Conservation (phyloP, 2,113 vertebrate genomes). For the Cepphus grylle region DNA sequence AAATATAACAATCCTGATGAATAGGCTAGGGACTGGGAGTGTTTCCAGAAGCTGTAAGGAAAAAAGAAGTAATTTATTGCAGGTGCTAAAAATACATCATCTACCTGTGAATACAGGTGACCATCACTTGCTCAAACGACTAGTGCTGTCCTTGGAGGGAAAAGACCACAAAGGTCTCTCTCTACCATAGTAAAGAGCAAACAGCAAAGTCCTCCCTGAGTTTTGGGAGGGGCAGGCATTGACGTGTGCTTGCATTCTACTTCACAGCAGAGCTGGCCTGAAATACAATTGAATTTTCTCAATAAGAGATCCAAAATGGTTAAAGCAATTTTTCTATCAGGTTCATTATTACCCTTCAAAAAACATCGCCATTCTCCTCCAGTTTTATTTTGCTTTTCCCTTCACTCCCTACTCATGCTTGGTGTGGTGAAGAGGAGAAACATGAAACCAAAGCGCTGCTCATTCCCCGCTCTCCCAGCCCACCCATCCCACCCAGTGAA, state of each 20-base stretch:
- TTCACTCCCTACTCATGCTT: background rate
- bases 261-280: background rate
- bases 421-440: background rate
- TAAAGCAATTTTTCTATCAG: background rate
- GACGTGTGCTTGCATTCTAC: background rate
- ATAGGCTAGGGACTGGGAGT: constrained; percentile 2
- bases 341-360: background rate
- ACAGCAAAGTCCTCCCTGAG: background rate
- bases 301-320: background rate
- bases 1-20: background rate
- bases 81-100: constrained; percentile 14
- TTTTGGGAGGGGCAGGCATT: rapidly evolving
- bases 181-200: background rate
- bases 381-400: background rate
- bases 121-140: background rate
- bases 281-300: background rate
- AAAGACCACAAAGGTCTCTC: background rate
- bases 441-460: background rate
- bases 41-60: constrained; percentile 35
- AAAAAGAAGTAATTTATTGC: constrained; percentile 41
- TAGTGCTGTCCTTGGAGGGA: constrained; percentile 16
- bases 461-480: background rate
- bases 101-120: constrained; percentile 56
- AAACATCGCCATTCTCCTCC: background rate
- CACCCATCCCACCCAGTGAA: background rate